Evolutionary conservation across 2,888 invertebrate genomes (phyloP).

Genomic region (Drosophila kanekoi): DNA sequence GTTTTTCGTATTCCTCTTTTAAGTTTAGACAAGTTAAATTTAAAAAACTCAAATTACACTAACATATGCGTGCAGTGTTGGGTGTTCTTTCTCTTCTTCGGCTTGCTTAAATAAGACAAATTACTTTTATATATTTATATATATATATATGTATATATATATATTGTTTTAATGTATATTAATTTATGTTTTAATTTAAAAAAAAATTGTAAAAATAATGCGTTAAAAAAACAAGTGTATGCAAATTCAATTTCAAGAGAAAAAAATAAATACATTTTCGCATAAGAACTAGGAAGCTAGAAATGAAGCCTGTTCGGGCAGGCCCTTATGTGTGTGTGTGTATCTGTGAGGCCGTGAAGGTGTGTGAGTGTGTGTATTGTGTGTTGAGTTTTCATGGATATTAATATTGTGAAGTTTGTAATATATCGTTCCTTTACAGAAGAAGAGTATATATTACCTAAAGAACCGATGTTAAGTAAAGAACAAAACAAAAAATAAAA

Average conservation of each 20-base stretch:
- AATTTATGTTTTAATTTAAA: slow-evolving; percentile 34
- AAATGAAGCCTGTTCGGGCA: slow-evolving; percentile 48
- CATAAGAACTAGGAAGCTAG: slow-evolving; percentile 48
- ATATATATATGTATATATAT: slow-evolving; percentile 19
- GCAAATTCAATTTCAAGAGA: slow-evolving; percentile 48
- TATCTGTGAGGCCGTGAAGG: slow-evolving; percentile 2
- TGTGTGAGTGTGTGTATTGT: slow-evolving; percentile 13
- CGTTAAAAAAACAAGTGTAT: slow-evolving; percentile 52
- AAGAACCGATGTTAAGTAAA: slow-evolving; percentile 4
- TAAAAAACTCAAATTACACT: slow-evolving; percentile 62
- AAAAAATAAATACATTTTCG: slow-evolving; percentile 60
- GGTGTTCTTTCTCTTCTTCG: slow-evolving; percentile 30
- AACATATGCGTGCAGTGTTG: slow-evolving; percentile 37
- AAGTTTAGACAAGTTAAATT: slow-evolving; percentile 49
- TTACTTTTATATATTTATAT: slow-evolving; percentile 41
- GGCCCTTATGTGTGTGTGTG: slow-evolving; percentile 21
- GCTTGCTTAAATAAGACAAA: slow-evolving; percentile 62
- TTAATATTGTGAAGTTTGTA: slow-evolving; percentile 9
- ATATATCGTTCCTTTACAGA: slow-evolving; percentile 12
- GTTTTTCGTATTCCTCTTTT: slow-evolving; percentile 37
- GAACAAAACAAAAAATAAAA: slow-evolving; percentile 1
- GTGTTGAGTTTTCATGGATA: slow-evolving; percentile 4
- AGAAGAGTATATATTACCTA: slow-evolving; percentile 6
- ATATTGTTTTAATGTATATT: slow-evolving; percentile 29
- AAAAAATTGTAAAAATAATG: slow-evolving; percentile 47